Evolutionary conservation across 2,888 invertebrate genomes (phyloP).

Genomic region (Limnephilus lunatus): DNA sequence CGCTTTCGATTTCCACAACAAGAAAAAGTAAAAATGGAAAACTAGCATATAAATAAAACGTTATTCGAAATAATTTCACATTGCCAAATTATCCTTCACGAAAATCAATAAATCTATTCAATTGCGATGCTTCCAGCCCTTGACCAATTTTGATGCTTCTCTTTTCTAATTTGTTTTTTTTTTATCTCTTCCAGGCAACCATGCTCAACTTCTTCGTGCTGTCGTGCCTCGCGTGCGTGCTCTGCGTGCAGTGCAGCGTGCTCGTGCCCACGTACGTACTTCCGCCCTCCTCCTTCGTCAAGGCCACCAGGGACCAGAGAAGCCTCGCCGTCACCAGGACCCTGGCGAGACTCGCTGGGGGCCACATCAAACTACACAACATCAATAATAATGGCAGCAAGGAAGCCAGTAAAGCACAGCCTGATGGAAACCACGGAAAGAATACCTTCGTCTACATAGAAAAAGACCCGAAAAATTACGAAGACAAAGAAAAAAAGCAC

Average conservation of each 20-base stretch:
- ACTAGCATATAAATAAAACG: no score
- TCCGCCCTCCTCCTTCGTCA: conserved; percentile 73
- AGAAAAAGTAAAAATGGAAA: no score
- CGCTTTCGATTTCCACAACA: no score
- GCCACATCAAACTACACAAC: conserved; percentile 77
- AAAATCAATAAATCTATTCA: not conserved
- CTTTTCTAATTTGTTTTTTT: not conserved
- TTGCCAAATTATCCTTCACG: no score
- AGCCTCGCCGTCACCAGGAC: conserved; percentile 75
- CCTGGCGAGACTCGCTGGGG: conserved; percentile 83
- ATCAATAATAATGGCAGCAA: conserved; percentile 22
- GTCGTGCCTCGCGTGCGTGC: conserved; percentile 69
- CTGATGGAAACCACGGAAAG: conserved; percentile 58
- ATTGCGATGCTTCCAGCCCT: not conserved
- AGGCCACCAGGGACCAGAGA: conserved; percentile 77
- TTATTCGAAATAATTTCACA: no score
- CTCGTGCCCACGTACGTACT: conserved; percentile 77
- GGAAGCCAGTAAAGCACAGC: conserved; percentile 13
- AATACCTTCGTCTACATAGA: conserved; percentile 61
- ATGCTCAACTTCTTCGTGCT: conserved; percentile 44
- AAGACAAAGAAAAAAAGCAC: conserved; percentile 72
- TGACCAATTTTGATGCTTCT: not conserved
- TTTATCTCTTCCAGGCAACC: conserved; percentile 56
- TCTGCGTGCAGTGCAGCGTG: conserved; percentile 73
- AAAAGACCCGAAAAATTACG: conserved; percentile 69